Base-by-base conservation (phyloP, 2,888 invertebrate species). In the Tortricodes alternella region DNA sequence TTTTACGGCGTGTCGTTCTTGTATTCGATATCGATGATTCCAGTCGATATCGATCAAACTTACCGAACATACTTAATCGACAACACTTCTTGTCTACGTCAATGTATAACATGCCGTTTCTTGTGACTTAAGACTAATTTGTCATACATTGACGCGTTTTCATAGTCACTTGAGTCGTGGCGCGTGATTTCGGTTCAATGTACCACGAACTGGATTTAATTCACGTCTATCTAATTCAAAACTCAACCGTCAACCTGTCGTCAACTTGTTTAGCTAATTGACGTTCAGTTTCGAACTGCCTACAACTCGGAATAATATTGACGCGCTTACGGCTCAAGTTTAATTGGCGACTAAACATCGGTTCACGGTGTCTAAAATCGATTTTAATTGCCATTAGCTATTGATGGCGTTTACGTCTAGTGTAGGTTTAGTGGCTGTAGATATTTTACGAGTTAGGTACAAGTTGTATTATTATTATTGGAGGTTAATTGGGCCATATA, bases 211-310 rank as follows among this genome's bases (percentile, higher is more conserved):
- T 13, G 3, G 3, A 19, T 39, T 50, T 32, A 29, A 29, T 39
- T 6, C 13, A 11, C 37, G 19, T 11, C 24, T 29, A n/a, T 21
- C 21, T 53, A 53, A 48, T 48, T 35, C 39, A 48, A 55, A 55
- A 48, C 32, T 75, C 73, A 64, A 61, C 58, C 77, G 68, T 71
- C 68, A 61, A 68, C 65, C 64, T 82, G 82, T 76, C 76, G 64
- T 62, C 65, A 74, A 74, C 79, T 74, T 70, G 71, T 67, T 44
- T 7, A 44, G 19, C 18, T n/a, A 38, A 8, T 19, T 19, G 27
- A 46, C 13, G 13, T 9, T 16, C 15, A 16, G 35, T 35, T 35
- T 3, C 1, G 11, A 32, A n/a, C n/a, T n/a, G n/a, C n/a, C n/a
- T n/a, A n/a, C 9, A 18, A 2, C 18, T 18, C n/a, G 18, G 18